Percentiles rank a stretch among this genome's conserved stretches.
These are phyloP conservation scores for Physeter macrocephalus DNA, from an alignment of 2,113 vertebrate genomes.

Conservation along the genomic window DNA sequence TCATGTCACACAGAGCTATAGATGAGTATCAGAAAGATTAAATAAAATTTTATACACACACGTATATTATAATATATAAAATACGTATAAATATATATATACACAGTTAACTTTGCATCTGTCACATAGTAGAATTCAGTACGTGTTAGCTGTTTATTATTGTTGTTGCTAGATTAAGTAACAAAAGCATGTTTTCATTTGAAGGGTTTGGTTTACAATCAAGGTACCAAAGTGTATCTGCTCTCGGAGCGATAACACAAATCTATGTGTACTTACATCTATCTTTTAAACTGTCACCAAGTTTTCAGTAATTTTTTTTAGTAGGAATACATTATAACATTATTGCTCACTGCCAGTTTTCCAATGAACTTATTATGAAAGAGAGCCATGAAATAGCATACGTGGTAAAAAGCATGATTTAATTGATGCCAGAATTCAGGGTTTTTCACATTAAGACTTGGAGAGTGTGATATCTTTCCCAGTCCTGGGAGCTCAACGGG, in stretches of 20 bases:
- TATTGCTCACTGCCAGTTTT: background rate
- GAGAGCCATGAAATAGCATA: background rate
- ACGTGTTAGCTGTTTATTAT: background rate
- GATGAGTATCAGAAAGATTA: background rate
- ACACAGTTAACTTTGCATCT: background rate
- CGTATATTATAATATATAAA: background rate
- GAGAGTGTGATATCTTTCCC: background rate
- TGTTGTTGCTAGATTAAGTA: background rate
- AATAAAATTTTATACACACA: background rate
- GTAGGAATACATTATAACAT: background rate
- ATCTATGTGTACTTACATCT: background rate
- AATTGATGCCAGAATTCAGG: background rate
- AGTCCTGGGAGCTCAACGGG: background rate
- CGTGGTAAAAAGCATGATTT: background rate
- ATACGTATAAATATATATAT: background rate
- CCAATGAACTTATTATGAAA: background rate
- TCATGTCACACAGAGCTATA: background rate
- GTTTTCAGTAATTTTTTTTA: background rate
- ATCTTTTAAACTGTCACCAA: background rate
- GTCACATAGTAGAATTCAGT: background rate
- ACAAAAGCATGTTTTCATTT: background rate
- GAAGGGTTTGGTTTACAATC: background rate
- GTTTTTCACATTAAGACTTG: background rate
- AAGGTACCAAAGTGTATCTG: background rate
- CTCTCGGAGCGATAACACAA: background rate